Percentiles rank a stretch among this genome's conserved stretches.
Evolutionary conservation across 2,797 vertebrate species (phyloP).

Genomic region (Nannoperca obscura): DNA sequence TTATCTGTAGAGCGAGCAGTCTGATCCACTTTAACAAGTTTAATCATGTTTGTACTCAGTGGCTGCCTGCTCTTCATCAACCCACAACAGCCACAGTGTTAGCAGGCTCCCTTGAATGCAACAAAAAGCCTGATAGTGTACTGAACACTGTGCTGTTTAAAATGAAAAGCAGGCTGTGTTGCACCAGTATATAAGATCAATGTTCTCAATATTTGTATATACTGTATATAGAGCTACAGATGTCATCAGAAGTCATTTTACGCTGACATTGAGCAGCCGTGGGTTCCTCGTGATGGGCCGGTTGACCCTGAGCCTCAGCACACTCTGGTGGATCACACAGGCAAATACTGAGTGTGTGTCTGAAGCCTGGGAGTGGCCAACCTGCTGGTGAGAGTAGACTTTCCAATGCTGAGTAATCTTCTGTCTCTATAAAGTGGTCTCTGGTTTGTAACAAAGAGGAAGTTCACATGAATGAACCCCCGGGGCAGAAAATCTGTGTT

Average conservation of each 20-base stretch:
- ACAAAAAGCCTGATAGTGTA: neutral
- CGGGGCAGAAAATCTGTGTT: conserved; percentile 29
- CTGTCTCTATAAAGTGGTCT: conserved; percentile 38
- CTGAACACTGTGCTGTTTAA: neutral
- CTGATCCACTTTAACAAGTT: conserved; percentile 64
- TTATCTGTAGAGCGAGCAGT: conserved; percentile 49
- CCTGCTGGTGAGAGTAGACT: conserved; percentile 61
- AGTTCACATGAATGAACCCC: conserved; percentile 39
- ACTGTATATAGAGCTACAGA: neutral
- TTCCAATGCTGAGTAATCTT: conserved; percentile 64
- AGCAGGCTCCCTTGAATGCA: conserved; percentile 16
- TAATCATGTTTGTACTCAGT: conserved; percentile 62
- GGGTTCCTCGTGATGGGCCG: conserved; percentile 38
- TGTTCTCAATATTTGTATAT: neutral
- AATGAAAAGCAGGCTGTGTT: neutral
- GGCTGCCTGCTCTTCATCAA: conserved; percentile 40
- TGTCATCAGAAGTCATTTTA: conserved; percentile 20
- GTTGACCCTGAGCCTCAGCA: conserved; percentile 72
- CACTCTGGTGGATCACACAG: conserved; percentile 70
- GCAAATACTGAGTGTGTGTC: conserved; percentile 60
- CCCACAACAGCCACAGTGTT: conserved; percentile 29
- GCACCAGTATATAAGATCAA: neutral
- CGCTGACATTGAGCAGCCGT: conserved; percentile 21
- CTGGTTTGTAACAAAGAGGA: conserved; percentile 42
- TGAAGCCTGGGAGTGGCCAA: conserved; percentile 55